Conservation (phyloP, 2,113 vertebrate genomes). For the Lagopus muta region DNA sequence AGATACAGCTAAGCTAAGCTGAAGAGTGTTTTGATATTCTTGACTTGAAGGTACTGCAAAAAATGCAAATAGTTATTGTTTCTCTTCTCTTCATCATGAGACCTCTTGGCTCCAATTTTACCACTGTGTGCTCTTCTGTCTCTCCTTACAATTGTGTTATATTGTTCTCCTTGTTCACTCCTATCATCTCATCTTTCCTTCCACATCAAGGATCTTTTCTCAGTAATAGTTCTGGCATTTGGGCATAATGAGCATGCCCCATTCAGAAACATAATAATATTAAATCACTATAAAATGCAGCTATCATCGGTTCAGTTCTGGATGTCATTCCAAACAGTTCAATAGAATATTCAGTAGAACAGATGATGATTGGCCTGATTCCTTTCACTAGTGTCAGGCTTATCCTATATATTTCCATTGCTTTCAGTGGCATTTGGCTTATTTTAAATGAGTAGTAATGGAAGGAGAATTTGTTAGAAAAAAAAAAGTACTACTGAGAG, state of each 20-base stretch:
- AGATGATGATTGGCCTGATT: not conserved
- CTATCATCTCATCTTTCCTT: constrained; percentile 14
- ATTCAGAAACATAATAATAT: constrained; percentile 31
- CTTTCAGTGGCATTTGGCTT: not conserved
- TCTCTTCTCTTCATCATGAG: constrained; percentile 4
- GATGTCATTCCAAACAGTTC: not conserved
- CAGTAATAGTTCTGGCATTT: constrained; percentile 24
- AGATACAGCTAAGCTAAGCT: not conserved
- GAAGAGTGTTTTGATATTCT: not conserved
- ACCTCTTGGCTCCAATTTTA: constrained; percentile 27
- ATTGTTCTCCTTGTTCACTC: constrained; percentile 6
- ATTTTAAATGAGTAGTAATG: not conserved
- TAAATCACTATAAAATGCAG: constrained; percentile 10
- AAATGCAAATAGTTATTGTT: constrained; percentile 41
- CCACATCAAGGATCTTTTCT: constrained; percentile 14
- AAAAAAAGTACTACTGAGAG: not conserved
- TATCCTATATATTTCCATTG: not conserved
- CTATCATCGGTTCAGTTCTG: not conserved
- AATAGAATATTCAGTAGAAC: constrained; percentile 19
- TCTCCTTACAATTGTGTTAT: not conserved
- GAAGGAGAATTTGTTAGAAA: not conserved
- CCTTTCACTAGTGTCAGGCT: not conserved
- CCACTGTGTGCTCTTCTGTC: not conserved
- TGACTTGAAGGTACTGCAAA: not conserved
- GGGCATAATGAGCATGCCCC: not conserved